Conservation (phyloP, 2,888 invertebrate species). For the Anthophora plumipes region DNA sequence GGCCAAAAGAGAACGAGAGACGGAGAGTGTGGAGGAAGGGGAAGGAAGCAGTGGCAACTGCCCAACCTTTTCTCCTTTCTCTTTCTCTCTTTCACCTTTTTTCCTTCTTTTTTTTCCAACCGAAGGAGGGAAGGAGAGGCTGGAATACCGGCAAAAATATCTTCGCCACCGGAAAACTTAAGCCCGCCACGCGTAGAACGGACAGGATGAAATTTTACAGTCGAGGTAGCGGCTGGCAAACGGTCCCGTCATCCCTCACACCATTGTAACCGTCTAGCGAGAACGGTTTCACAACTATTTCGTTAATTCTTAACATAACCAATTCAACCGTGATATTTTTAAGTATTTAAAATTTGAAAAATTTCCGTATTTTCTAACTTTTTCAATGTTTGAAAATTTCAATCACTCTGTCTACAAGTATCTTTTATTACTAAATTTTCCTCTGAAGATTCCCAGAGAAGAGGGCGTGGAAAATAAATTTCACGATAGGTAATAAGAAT, state of each 20-base stretch:
- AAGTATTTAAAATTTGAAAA: no score
- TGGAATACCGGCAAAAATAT: constrained; percentile 77
- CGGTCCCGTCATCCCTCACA: constrained; percentile 21
- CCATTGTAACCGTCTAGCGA: neutral
- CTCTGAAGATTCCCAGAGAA: neutral
- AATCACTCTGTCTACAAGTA: neutral
- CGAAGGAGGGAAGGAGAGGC: constrained; percentile 4
- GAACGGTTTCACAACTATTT: constrained; percentile 12
- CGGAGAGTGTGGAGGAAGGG: constrained; percentile 52
- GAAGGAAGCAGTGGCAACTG: constrained; percentile 67
- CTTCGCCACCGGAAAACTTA: constrained; percentile 77
- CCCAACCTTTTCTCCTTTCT: constrained; percentile 63
- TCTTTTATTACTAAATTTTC: neutral
- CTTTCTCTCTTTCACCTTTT: constrained; percentile 7
- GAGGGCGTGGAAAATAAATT: neutral
- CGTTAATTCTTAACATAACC: neutral
- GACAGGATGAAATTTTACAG: constrained; percentile 79
- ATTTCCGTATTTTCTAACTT: no score
- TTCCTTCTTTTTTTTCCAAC: constrained; percentile 36
- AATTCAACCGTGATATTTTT: no score
- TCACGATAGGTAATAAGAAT: constrained; percentile 28
- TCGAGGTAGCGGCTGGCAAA: constrained; percentile 59
- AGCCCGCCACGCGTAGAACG: constrained; percentile 62
- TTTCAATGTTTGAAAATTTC: no score
- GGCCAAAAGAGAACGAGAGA: constrained; percentile 61